phyloP scores from a whole-genome alignment of 2,888 invertebrate genomes.

The Deladenus siricidicola region DNA sequence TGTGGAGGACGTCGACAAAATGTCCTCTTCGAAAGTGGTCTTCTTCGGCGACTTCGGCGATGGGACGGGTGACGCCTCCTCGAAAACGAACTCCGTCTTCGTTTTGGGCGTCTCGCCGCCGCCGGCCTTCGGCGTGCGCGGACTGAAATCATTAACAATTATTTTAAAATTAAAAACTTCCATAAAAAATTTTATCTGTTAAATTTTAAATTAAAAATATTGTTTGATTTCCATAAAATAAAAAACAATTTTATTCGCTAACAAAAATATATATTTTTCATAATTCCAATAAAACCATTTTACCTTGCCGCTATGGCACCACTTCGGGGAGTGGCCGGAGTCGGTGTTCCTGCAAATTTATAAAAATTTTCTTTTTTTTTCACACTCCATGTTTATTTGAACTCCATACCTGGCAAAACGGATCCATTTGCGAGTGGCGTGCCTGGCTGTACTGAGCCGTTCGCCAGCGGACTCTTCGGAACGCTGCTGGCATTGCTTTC shows the following conservation, averaged over 20 bases:
- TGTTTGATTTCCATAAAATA: neutral
- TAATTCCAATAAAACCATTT: neutral
- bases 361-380: too few species aligned
- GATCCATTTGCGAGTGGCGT: slow-evolving; percentile 21
- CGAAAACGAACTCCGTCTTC: slow-evolving; percentile 10
- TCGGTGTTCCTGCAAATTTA: slow-evolving; percentile 2
- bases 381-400: too few species aligned
- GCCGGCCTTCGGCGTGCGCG: slow-evolving; percentile 20
- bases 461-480: slow-evolving; percentile 8
- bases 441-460: slow-evolving; percentile 12
- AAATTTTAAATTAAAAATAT: neutral
- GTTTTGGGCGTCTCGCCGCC: slow-evolving; percentile 5
- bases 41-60: slow-evolving; percentile 10
- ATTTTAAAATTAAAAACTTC: too few species aligned
- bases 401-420: too few species aligned
- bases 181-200: neutral
- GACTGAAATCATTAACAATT: too few species aligned
- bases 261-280: neutral
- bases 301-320: neutral
- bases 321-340: slow-evolving; percentile 16
- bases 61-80: slow-evolving; percentile 6
- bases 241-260: too few species aligned
- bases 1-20: slow-evolving; percentile 3
- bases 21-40: slow-evolving; percentile 15
- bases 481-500: too few species aligned